Evolutionary conservation across 2,797 vertebrate genomes (phyloP).

Genomic region (Atherinosoma microstoma): DNA sequence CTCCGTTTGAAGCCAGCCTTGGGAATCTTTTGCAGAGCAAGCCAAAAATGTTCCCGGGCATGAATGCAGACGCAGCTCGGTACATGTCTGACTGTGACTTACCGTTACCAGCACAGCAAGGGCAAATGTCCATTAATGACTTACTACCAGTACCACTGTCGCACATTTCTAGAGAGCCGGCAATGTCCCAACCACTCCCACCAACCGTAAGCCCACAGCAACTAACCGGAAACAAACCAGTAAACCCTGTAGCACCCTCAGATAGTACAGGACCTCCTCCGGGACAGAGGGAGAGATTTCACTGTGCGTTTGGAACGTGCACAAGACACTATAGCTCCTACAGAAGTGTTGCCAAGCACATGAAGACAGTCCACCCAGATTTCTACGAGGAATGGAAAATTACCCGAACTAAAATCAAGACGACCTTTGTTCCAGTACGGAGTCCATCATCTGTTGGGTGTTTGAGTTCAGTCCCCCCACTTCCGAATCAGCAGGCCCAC

Average conservation of each 20-base stretch:
- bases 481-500: slow-evolving; percentile 72
- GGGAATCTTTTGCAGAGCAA: slow-evolving; percentile 58
- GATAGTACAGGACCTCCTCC: slow-evolving; percentile 23
- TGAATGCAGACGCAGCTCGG: slow-evolving; percentile 38
- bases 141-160: slow-evolving; percentile 29
- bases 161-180: slow-evolving; percentile 49
- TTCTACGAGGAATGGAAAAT: slow-evolving; percentile 93
- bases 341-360: slow-evolving; percentile 95
- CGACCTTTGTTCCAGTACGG: slow-evolving; percentile 69
- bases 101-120: slow-evolving; percentile 41
- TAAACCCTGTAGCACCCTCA: slow-evolving; percentile 43
- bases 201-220: slow-evolving; percentile 58
- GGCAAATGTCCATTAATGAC: slow-evolving; percentile 48
- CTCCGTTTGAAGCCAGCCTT: slow-evolving; percentile 64
- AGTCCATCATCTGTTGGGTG: slow-evolving; percentile 74
- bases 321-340: slow-evolving; percentile 91
- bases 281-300: slow-evolving; percentile 84
- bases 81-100: slow-evolving; percentile 52
- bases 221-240: slow-evolving; percentile 47
- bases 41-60: slow-evolving; percentile 54
- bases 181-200: slow-evolving; percentile 67
- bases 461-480: slow-evolving; percentile 68
- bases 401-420: slow-evolving; percentile 85
- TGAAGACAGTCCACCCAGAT: slow-evolving; percentile 92
- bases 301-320: slow-evolving; percentile 91